Evolutionary conservation across 2,113 vertebrate genomes (phyloP).

Genomic region (Merops nubicus): DNA sequence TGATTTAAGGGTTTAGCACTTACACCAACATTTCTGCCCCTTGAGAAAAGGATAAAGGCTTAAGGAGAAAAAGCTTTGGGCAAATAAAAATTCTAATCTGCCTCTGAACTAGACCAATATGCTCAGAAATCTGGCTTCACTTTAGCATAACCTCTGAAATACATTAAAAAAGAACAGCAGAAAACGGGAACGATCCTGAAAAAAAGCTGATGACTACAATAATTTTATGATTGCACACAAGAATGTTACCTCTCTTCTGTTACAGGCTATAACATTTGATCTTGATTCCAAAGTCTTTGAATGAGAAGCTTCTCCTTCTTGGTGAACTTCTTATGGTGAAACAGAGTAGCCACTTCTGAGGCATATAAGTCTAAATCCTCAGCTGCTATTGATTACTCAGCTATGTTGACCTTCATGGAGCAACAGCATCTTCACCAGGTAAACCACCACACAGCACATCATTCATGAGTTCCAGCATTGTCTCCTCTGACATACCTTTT

Average conservation of each 20-base stretch:
- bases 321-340: neutral
- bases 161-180: neutral
- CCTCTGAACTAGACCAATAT: neutral
- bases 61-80: neutral
- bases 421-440: neutral
- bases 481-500: neutral
- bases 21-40: neutral
- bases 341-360: neutral
- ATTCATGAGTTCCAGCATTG: neutral
- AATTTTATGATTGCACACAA: neutral
- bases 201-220: neutral
- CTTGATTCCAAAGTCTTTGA: neutral
- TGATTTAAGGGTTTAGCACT: neutral
- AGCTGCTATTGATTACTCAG: neutral
- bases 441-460: neutral
- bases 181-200: neutral
- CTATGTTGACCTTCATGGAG: neutral
- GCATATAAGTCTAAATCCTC: neutral
- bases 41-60: neutral
- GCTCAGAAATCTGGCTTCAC: neutral
- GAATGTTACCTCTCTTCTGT: rapidly evolving
- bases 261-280: neutral
- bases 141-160: neutral
- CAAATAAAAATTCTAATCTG: neutral
- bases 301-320: neutral